A percentile compares a stretch with the other conserved stretches of the same genome.
Evolutionary conservation across 2,888 invertebrate genomes (phyloP).

Genomic region (Trimorus sp.): DNA sequence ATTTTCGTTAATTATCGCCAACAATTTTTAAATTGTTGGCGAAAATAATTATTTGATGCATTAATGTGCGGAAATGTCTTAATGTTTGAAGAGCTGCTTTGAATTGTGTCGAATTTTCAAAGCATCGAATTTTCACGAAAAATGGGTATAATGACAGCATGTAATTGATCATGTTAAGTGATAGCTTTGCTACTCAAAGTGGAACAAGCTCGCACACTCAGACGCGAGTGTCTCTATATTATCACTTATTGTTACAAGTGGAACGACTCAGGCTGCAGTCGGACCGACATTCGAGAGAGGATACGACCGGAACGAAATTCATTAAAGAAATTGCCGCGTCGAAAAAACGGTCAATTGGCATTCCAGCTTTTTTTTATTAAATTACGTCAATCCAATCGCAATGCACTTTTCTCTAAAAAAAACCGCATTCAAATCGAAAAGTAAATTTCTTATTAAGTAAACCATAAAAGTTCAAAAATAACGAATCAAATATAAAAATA

Average conservation of each 20-base stretch:
- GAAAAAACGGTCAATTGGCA: too few species aligned
- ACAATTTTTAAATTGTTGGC: too few species aligned
- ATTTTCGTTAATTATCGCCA: too few species aligned
- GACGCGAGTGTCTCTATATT: constrained; percentile 44
- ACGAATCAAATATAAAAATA: too few species aligned
- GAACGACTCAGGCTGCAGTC: constrained; percentile 50
- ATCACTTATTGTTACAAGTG: constrained; percentile 58
- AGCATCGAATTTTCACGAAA: constrained; percentile 17
- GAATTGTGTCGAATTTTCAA: constrained; percentile 7
- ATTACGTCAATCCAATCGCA: too few species aligned
- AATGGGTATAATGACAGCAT: constrained; percentile 31
- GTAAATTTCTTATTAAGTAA: too few species aligned
- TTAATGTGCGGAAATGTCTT: too few species aligned
- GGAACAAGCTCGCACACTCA: constrained; percentile 48
- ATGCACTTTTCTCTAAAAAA: too few species aligned
- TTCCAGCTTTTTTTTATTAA: too few species aligned
- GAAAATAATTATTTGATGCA: too few species aligned
- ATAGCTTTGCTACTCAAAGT: constrained; percentile 52
- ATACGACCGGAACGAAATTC: constrained; percentile 27
- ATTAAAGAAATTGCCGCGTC: constrained; percentile 5
- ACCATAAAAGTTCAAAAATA: too few species aligned
- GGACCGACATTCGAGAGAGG: constrained; percentile 32
- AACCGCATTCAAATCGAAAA: background rate
- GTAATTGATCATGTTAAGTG: constrained; percentile 56
- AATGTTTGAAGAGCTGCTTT: background rate